A percentile compares a stretch with the other conserved stretches of the same genome.
Conservation (phyloP, 2,113 vertebrate species). For the Caloenas nicobarica region DNA sequence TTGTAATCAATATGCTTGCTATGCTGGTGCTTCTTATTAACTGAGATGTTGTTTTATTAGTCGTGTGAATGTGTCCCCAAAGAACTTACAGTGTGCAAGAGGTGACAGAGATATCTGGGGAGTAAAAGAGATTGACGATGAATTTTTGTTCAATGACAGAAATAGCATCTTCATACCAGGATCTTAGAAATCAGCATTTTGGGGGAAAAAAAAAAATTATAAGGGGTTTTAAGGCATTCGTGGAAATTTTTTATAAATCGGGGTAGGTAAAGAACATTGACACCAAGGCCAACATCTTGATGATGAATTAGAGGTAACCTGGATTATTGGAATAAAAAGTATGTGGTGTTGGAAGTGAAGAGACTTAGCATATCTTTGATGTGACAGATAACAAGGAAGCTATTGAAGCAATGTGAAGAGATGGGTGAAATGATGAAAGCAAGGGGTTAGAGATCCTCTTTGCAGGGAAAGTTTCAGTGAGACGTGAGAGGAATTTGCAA, state of each 20-base stretch:
- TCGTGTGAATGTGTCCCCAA: neutral
- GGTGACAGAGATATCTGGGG: neutral
- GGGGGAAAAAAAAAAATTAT: neutral
- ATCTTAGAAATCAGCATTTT: neutral
- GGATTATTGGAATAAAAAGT: neutral
- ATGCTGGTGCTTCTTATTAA: neutral
- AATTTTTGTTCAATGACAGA: neutral
- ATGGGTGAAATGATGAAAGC: conserved; percentile 20
- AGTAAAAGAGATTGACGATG: neutral
- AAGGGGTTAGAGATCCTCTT: neutral
- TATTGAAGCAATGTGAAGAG: neutral
- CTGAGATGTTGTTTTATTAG: neutral
- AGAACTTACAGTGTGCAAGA: neutral
- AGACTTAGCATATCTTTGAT: neutral
- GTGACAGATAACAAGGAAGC: neutral
- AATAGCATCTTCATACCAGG: neutral
- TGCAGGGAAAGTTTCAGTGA: neutral
- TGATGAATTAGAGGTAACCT: neutral
- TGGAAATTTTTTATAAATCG: neutral
- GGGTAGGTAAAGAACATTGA: neutral
- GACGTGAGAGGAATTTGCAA: neutral
- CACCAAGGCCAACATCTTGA: neutral
- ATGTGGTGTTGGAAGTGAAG: neutral
- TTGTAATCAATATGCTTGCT: neutral
- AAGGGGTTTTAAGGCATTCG: neutral